Percentiles rank a stretch among this genome's conserved stretches.
These are phyloP conservation scores for Dryocosmus kuriphilus DNA, from an alignment of 2,888 invertebrate species.

Conservation along the genomic window DNA sequence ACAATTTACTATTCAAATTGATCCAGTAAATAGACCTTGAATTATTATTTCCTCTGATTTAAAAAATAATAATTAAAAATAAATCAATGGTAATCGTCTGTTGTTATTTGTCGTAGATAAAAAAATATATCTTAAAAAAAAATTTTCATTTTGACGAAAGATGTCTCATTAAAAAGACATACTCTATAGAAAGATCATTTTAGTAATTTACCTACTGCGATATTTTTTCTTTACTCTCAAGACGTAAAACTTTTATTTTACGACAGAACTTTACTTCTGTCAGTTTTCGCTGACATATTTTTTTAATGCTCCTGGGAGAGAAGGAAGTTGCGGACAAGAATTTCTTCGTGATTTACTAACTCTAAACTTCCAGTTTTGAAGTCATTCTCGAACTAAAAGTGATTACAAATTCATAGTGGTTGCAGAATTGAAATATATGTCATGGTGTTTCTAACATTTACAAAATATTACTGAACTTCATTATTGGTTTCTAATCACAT, in stretches of 20 bases:
- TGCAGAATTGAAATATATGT: constrained; percentile 16
- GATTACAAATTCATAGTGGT: constrained; percentile 15
- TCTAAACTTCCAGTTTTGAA: not conserved
- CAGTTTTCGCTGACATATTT: not conserved
- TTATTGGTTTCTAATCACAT: not conserved
- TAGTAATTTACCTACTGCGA: not conserved
- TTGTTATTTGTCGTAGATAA: too few relatives aligned
- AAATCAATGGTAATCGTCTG: too few relatives aligned
- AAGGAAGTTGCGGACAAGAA: not conserved
- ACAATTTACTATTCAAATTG: not conserved
- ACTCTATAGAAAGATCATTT: too few relatives aligned
- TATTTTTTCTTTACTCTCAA: not conserved
- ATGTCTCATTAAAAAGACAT: not conserved
- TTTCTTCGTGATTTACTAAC: not conserved
- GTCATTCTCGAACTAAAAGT: constrained; percentile 22
- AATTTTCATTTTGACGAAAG: not conserved
- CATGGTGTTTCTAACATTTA: constrained; percentile 1
- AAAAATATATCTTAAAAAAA: too few relatives aligned
- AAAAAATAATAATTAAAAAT: too few relatives aligned
- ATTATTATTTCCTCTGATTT: too few relatives aligned
- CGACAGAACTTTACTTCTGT: not conserved
- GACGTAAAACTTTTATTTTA: not conserved
- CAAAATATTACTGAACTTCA: not conserved
- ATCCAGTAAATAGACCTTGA: too few relatives aligned
- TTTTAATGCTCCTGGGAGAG: not conserved